Base-by-base conservation (phyloP, 2,888 invertebrate species). In the Notodonta dromedarius region DNA sequence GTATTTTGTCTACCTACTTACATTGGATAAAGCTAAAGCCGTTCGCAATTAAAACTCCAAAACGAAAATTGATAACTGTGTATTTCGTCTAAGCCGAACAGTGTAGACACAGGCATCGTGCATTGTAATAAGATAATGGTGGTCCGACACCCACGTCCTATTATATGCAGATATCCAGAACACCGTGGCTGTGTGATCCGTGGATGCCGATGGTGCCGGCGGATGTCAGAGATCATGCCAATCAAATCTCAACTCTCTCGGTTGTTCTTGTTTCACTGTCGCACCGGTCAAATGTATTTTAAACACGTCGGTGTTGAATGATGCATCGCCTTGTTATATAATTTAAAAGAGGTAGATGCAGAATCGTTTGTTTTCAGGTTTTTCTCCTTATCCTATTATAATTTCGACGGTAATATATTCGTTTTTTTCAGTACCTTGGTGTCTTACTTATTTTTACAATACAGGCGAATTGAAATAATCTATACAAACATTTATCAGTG, bases 91-190 rank as follows among this genome's bases (percentile, higher is more conserved):
- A 40, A 54, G 13, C 39, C n/a, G 24, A 39, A 44, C 56, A 56
- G 24, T 24, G 14, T 6, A 44, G 24, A 16, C 16, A 44, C 24
- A 4, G n/a, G 9, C 14, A 7, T 78, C 76, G 67, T 80, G 81
- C 80, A 86, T 85, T 85, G 78, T 84, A 85, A 85, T 86, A 81
- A 82, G 76, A 85, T 85, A 87, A 90, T 85, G 80, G 80, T 69
- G 79, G 74, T 71, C 73, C 71, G 67, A 87, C 90, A 85, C 91
- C 91, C 85, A 89, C 90, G 73, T 66, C 58, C 89, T 82, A 90
- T 90, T 91, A 91, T 91, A 91, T 91, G 90, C 87, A 91, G 89
- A 89, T 87, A 82, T 82, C 80, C 79, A 79, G 82, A 82, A 82
- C 80, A 76, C 69, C 56, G 55, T 67, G 68, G 66, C 61, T 65